phyloP scores from a whole-genome alignment of 2,113 vertebrate species.

The Phycodurus eques region DNA sequence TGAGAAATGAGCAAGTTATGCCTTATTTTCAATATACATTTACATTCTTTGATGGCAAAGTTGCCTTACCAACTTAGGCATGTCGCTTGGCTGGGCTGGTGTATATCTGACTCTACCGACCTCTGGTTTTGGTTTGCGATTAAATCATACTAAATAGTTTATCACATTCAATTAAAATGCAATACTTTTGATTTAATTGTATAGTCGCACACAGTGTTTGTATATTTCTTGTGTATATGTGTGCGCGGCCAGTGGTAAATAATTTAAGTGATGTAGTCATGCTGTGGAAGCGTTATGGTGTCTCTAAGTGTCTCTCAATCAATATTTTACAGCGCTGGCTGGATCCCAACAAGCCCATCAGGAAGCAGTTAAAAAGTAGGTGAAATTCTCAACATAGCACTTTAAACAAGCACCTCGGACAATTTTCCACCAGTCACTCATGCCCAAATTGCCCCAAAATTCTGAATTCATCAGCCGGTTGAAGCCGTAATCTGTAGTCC shows the following conservation, averaged over 20 bases:
- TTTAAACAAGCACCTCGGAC: constrained; percentile 28
- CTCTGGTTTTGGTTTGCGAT: too few relatives aligned
- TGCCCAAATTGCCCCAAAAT: constrained; percentile 2
- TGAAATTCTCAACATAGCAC: constrained; percentile 52
- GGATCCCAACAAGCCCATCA: constrained; percentile 97
- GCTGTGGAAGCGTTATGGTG: constrained; percentile 37
- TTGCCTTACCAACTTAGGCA: too few relatives aligned
- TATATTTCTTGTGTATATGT: constrained; percentile 17
- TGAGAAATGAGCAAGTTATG: too few relatives aligned
- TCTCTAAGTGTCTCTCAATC: constrained; percentile 64
- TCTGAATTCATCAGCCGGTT: neutral
- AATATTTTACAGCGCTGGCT: constrained; percentile 91
- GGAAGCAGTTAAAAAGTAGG: constrained; percentile 99
- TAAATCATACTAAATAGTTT: too few relatives aligned
- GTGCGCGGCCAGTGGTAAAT: constrained; percentile 41
- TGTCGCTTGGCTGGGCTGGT: too few relatives aligned
- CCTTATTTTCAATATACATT: too few relatives aligned
- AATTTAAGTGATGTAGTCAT: constrained; percentile 49
- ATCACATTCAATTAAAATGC: too few relatives aligned
- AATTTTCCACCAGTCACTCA: constrained; percentile 16
- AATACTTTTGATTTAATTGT: neutral
- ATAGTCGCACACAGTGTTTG: neutral
- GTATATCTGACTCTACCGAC: too few relatives aligned
- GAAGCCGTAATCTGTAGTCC: constrained; percentile 3
- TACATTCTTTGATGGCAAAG: too few relatives aligned